Base-by-base conservation (phyloP, 2,113 vertebrate species). In the Cyrtonyx montezumae region DNA sequence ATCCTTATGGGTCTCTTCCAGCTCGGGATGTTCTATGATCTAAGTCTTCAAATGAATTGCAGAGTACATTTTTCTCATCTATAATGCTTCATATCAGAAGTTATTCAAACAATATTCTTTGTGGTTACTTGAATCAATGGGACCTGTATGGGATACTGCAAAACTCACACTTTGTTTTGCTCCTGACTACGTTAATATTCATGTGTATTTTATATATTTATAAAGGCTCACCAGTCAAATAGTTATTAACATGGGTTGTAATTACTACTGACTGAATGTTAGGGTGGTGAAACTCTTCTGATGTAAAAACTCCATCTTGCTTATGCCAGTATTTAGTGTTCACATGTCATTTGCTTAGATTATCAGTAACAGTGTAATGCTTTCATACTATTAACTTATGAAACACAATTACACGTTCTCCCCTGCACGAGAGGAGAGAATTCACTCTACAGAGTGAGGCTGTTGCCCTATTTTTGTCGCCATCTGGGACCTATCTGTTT, bases 201-300 rank as follows among this genome's bases (percentile, higher is more conserved):
- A 6, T 0, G 13, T 40, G 14, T 6, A 11, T 21, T 61, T 10
- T 13, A 7, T 10, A 1, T 45, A 13, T 46, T 70, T 82, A 6
- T 40, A 79, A 86, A 78, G 45, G 56, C n/a, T 67, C 68, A n/a
- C 6, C 17, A 6, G 11, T 4, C 69, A 28, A 37, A 37, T 67
- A 11, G 2, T 74, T 91, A 66, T 84, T 74, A 84, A 46, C 74
- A 30, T 48, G 37, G 32, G 13, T 84, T 42, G n/a, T 69, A 91
- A 95, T 91, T 91, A 91, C 61, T 61, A 13, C 14, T 76, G 92
- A 55, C 55, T 79, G 63, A 91, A 88, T 84, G 65, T 75, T 65
- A 90, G 45, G 49, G 66, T 82, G 81, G 62, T 86, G 22, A 71
- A 87, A n/a, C 34, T 95, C 53, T 79, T 92, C 4, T 37, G 79